Base-by-base conservation (phyloP, 2,797 vertebrate genomes). In the Meriones psammophilus region DNA sequence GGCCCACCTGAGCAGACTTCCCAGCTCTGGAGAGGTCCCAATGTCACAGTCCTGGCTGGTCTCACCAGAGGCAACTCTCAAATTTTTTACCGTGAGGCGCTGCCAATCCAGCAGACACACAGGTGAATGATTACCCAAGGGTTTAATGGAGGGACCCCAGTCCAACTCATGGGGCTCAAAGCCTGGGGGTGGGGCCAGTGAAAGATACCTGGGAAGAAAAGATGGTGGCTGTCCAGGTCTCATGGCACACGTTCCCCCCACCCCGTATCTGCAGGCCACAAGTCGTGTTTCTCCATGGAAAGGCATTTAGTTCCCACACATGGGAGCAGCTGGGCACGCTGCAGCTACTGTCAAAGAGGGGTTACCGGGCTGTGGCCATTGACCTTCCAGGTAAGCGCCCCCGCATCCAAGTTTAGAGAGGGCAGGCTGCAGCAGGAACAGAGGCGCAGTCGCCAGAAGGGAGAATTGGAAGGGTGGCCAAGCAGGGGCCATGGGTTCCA, bases 311-410 rank as follows among this genome's bases (percentile, higher is more conserved):
- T 84, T 99, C 99, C 15, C 99, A 98, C 98, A 99, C 99, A 0
- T 99, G 99, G 99, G 99, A 99, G 93, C 98, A 99, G 89, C 97
- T 99, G 85, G 99, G 99, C n/a, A 99, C 99, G 0, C 98, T 99
- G 98, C 98, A 99, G 0, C 97, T 99, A 46, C 98, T 99, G 9
- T 99, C 99, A 0, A 98, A 98, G 54, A 99, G 99, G 89, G 99
- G 99, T 83, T 99, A 99, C 97, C 99, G 99, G 79, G 99, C 99
- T 0, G 97, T 99, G 5, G 99, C 99, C 0, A 98, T 99, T 98
- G 99, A 99, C 97, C 98, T 99, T 93, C 99, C 99, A n/a, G 99
- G 99, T 99, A 99, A 98, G 98, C 97, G 54, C 46, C 22, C n/a
- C 58, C 0, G 6, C 7, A 30, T 26, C 62, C 0, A 33, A 33